These are phyloP conservation scores for Ennomos erosarius DNA, from an alignment of 2,888 invertebrate species.

Conservation along the genomic window DNA sequence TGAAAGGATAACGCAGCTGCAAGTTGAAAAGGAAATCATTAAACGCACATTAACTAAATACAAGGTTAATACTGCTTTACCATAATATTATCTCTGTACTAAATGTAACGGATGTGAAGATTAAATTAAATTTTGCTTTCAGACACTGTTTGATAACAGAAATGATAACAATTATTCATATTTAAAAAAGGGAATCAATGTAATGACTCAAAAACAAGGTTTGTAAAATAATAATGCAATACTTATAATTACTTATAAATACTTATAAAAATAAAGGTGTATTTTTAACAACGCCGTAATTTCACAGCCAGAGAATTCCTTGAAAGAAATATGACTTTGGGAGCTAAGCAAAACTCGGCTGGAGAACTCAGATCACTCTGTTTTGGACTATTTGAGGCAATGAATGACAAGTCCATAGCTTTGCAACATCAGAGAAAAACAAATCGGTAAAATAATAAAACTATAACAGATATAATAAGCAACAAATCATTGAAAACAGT, in stretches of 20 bases:
- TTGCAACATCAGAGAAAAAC: constrained; percentile 94
- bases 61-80: constrained; percentile 80
- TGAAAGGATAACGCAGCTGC: constrained; percentile 91
- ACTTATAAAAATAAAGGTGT: too few species aligned
- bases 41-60: constrained; percentile 90
- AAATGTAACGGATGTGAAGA: constrained; percentile 18
- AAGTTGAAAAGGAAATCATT: constrained; percentile 91
- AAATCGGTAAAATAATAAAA: constrained; percentile 87
- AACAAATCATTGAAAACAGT: not conserved
- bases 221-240: constrained; percentile 4
- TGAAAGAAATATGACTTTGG: constrained; percentile 84
- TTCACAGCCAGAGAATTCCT: constrained; percentile 90
- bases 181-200: constrained; percentile 88
- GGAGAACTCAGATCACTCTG: constrained; percentile 92
- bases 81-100: not conserved
- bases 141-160: constrained; percentile 90
- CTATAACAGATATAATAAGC: too few species aligned
- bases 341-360: constrained; percentile 81
- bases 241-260: too few species aligned
- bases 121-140: constrained; percentile 48
- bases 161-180: constrained; percentile 88
- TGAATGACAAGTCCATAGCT: constrained; percentile 94
- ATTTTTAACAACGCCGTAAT: not conserved
- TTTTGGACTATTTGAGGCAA: constrained; percentile 91
- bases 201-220: constrained; percentile 93